A percentile compares a stretch with the other conserved stretches of the same genome.
These are phyloP conservation scores for Trachythela sp. DNA, from an alignment of 64 coral and sea anemone genomes.

Conservation along the genomic window DNA sequence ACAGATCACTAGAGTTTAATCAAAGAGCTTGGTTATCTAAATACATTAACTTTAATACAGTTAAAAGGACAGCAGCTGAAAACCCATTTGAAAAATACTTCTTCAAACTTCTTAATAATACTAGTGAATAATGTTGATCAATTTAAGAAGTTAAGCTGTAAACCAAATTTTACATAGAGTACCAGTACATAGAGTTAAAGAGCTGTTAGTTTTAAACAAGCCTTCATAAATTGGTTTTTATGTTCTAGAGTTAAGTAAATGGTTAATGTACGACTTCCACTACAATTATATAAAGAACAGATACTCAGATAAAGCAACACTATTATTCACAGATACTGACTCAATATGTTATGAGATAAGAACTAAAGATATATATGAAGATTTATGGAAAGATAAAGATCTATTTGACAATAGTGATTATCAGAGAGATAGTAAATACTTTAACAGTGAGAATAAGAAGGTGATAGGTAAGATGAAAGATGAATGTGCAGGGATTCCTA, in stretches of 20 bases:
- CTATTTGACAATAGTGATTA: background rate
- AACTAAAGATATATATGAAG: background rate
- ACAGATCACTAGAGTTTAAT: background rate
- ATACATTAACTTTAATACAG: no score
- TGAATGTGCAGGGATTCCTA: no score
- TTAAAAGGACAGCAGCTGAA: slow-evolving; percentile 1
- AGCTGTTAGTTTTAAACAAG: background rate
- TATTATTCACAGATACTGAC: background rate
- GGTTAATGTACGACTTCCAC: no score
- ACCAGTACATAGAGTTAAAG: background rate
- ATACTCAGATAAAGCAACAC: background rate
- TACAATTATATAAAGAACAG: background rate
- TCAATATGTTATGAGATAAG: background rate
- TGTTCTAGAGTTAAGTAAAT: background rate
- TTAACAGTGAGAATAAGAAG: no score
- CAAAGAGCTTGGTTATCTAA: background rate
- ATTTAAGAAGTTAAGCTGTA: background rate
- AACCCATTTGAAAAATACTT: slow-evolving; percentile 10
- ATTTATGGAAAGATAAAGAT: background rate
- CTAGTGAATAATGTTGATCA: background rate
- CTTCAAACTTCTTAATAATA: slow-evolving; percentile 23
- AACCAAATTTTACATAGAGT: background rate
- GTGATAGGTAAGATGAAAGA: no score
- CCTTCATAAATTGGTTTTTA: background rate
- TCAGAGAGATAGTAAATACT: background rate